Percentiles rank a stretch among this genome's conserved stretches.
phyloP scores from a whole-genome alignment of 53 echinoderm and acorn worm genomes.

The Antedon mediterranea region DNA sequence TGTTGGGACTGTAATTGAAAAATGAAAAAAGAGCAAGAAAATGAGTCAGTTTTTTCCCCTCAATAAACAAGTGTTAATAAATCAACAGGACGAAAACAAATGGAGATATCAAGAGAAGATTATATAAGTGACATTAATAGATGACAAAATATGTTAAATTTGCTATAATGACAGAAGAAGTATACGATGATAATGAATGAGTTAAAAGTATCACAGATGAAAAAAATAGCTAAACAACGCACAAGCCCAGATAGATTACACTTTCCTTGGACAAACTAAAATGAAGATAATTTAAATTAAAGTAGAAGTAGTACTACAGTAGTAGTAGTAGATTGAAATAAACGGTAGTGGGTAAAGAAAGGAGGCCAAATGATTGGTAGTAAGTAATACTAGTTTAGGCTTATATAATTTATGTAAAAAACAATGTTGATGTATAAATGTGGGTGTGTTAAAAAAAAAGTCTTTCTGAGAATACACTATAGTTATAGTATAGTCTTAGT shows the following conservation, averaged over 20 bases:
- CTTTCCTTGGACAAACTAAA: neutral
- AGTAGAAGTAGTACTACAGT: no score
- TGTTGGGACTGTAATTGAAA: neutral
- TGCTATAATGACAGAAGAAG: neutral
- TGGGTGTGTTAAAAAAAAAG: no score
- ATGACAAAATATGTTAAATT: neutral
- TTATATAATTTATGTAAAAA: no score
- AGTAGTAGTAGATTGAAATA: no score
- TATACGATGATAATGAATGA: neutral
- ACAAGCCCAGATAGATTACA: neutral
- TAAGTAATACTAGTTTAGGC: no score
- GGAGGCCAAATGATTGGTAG: no score
- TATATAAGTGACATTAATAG: neutral
- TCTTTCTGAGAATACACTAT: no score
- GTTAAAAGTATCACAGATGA: neutral
- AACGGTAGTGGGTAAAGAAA: no score
- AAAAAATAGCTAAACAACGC: neutral
- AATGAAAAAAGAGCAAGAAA: neutral
- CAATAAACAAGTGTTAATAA: neutral
- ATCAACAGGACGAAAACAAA: neutral
- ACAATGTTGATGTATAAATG: no score
- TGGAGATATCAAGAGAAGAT: conserved; percentile 1
- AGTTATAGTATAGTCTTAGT: no score
- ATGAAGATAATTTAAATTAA: no score
- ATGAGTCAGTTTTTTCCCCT: neutral